Evolutionary conservation across 1,140 invertebrate genomes (phyloP), one percentile per base, ranked within the genome.

Genomic region (Anastrepha ludens): DNA sequence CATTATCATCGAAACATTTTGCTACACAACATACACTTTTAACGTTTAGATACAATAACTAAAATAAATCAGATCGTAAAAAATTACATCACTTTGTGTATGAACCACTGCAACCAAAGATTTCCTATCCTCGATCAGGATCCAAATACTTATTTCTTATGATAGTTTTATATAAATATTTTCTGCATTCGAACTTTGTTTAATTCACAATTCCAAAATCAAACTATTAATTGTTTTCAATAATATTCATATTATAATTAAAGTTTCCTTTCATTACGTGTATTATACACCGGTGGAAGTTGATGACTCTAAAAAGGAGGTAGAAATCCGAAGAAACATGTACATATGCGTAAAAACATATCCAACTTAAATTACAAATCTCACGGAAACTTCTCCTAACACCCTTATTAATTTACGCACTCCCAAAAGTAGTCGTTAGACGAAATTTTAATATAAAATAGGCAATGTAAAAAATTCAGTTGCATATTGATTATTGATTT

Each of bases 401-500:
- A 29, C 29, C 5, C 9, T 0, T 0, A 11, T 55, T 50, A 55
- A 81, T 20, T 81, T 81, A 81, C n/a, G 44, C 74, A 81, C 74
- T 81, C 44, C 47, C 50, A 81, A 81, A 81, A 81, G 47, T 3
- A 55, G 9, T 20, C 74, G 74, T 55, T 55, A 81, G 44, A 50
- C 9, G 11, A 81, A 50, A 47, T 74, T 74, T 47, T 13, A n/a
- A 74, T 47, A 41, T 47, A 74, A 47, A 74, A 74, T 29, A 58
- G 17, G n/a, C 58, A 85, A 85, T 29, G 29, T 58, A 60, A 60
- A 86, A 86, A 86, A 86, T 60, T 86, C 13, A 86, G 50, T 85
- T 85, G 47, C 67, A 74, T 81, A 81, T 81, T n/a, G 74, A 81
- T 81, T 81, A 81, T 81, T 81, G 74, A 81, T 55, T 81, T 81